Base-by-base conservation (phyloP, 2,888 invertebrate genomes). In the Polietes domitor region DNA sequence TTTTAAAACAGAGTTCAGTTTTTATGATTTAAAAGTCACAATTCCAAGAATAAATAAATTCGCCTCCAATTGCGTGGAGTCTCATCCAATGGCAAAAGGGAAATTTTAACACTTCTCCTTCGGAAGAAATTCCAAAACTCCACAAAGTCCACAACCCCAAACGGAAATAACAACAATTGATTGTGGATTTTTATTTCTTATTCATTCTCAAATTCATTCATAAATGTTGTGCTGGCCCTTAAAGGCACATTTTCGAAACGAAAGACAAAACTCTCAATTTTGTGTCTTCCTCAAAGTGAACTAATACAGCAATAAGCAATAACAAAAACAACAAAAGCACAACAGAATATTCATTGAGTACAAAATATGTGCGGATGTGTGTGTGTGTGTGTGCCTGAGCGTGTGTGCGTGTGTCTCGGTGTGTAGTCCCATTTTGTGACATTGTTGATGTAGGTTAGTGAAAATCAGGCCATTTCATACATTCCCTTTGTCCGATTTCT, bases 391-490 rank as follows among this genome's bases (percentile, higher is more conserved):
- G 10, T 26, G 26, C 10, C 1, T 58, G 26, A 26, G 58, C 4
- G 58, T 58, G 26, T 61, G 50, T 50, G 43, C n/a, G 28, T 61
- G 28, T 32, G 37, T 37, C 10, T 37, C 1, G 17, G 7, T 47
- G 50, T 21, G 1, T 43, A 76, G 73, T 55, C 73, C 76, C 61
- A 76, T 79, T 76, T 81, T 72, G 50, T 76, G 47, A 74, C 43
- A 87, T 88, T 90, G 89, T 91, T 90, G 91, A 89, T 91, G 90
- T 90, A 90, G 90, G 90, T 90, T 91, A 90, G 90, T 90, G 41
- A 75, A 84, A 84, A 81, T 84, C 81, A 84, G 84, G 78, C 81
- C 84, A 81, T 81, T 78, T 58, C 63, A 77, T 75, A 53, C 17
- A 55, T 53, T 28, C 24, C 47, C 7, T 37, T 63, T 41, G 19